Base-by-base conservation (phyloP, 2,113 vertebrate genomes). In the Copsychus sechellarum region DNA sequence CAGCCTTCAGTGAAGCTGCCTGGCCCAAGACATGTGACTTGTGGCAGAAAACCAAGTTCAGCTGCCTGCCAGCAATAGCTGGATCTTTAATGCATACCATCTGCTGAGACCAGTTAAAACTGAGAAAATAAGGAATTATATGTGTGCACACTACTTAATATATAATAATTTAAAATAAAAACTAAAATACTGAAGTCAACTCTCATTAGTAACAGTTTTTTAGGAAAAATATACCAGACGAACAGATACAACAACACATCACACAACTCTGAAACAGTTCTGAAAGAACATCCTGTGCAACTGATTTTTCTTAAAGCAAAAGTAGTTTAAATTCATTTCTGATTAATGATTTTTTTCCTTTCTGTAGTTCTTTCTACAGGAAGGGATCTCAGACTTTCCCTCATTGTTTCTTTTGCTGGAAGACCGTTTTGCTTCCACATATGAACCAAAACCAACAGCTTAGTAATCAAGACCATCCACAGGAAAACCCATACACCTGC, bases 61-160 rank as follows among this genome's bases (percentile, higher is more conserved):
- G 81, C 73, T 40, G 78, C 78, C 89, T 69, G 91, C 91, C 86
- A 92, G 92, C 81, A 56, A 79, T 40, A 34, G 80, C 92, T 73
- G 83, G 50, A 40, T n/a, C 82, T 42, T 50, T 48, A 87, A 79
- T 26, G 45, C 66, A 71, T 13, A n/a, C 65, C 69, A 76, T 45
- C 84, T 96, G 94, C 89, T 53, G 34, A 58, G 34, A 62, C 23
- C 64, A 36, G 43, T 17, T 28, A 61, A 2, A 74, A 58, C 25
- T 4, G 19, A 28, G 60, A 51, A 74, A 95, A 76, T 5, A 74
- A 31, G 58, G 48, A 76, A 57, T 64, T 58, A 8, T 2, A 50
- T 2, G 6, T 22, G 40, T 48, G 50, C 72, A 22, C 8, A 6
- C 38, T 48, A 26, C 14, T 71, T 23, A 36, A 77, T 40, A 57